Conservation (phyloP, 2,113 vertebrate species). For the Alces alces region DNA sequence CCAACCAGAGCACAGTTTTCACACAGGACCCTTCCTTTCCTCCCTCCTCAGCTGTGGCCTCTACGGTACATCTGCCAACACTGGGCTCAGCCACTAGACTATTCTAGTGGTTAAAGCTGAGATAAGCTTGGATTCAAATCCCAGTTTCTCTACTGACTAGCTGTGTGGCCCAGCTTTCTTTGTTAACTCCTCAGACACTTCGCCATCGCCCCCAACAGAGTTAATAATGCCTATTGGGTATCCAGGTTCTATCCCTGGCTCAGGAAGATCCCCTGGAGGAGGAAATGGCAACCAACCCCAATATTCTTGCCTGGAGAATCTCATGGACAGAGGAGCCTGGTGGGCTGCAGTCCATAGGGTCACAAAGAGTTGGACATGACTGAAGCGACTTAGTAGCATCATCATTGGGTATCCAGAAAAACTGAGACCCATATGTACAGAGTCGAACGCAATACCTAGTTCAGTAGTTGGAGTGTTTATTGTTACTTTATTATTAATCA, state of each 20-base stretch:
- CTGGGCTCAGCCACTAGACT: not conserved
- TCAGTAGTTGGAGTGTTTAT: not conserved
- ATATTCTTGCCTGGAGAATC: not conserved
- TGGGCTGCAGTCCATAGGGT: not conserved
- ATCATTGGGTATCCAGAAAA: not conserved
- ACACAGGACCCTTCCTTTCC: too few species aligned
- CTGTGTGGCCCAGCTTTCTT: not conserved
- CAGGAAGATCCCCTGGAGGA: not conserved
- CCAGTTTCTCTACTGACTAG: not conserved
- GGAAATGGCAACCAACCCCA: not conserved
- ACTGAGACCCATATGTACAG: not conserved
- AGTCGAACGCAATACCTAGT: not conserved
- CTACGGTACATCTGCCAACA: not conserved
- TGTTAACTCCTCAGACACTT: not conserved
- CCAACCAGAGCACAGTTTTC: not conserved
- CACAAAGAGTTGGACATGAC: not conserved
- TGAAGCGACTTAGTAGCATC: not conserved
- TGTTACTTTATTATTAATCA: not conserved
- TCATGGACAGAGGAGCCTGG: not conserved
- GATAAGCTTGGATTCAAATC: not conserved
- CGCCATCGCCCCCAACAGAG: not conserved
- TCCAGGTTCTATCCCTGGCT: not conserved
- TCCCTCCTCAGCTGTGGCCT: not conserved
- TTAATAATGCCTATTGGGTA: not conserved
- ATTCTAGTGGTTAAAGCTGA: not conserved